A percentile compares a stretch with the other conserved stretches of the same genome.
Evolutionary conservation across 2,113 vertebrate species (phyloP).

Genomic region (Microcebus jonahi): DNA sequence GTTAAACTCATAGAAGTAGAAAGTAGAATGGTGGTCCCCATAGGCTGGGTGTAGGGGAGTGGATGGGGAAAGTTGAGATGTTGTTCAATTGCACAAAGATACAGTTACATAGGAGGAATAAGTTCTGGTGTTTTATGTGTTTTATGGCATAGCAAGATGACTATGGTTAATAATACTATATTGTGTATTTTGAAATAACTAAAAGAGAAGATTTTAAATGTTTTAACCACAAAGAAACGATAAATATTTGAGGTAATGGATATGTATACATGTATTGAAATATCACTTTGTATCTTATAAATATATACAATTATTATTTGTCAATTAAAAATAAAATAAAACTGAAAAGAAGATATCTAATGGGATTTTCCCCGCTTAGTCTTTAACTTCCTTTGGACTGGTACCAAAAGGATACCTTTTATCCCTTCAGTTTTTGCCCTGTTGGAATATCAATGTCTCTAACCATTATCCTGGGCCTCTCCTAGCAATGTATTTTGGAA

Average conservation of each 20-base stretch:
- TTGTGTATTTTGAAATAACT: background rate
- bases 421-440: background rate
- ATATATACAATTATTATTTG: background rate
- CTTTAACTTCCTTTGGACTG: background rate
- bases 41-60: background rate
- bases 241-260: background rate
- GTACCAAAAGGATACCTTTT: background rate
- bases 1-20: background rate
- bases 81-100: background rate
- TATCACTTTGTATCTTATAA: background rate
- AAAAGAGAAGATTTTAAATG: background rate
- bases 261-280: background rate
- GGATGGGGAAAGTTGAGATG: background rate
- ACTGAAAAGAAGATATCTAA: background rate
- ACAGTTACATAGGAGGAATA: background rate
- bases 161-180: background rate
- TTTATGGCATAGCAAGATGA: background rate
- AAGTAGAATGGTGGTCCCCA: background rate
- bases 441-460: background rate
- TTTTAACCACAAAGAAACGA: background rate
- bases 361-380: background rate
- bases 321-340: background rate
- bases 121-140: background rate
- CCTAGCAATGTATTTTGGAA: background rate
- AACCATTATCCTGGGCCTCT: background rate